These are phyloP conservation scores for Acinonyx jubatus DNA, from an alignment of 2,113 vertebrate genomes.

Conservation along the genomic window DNA sequence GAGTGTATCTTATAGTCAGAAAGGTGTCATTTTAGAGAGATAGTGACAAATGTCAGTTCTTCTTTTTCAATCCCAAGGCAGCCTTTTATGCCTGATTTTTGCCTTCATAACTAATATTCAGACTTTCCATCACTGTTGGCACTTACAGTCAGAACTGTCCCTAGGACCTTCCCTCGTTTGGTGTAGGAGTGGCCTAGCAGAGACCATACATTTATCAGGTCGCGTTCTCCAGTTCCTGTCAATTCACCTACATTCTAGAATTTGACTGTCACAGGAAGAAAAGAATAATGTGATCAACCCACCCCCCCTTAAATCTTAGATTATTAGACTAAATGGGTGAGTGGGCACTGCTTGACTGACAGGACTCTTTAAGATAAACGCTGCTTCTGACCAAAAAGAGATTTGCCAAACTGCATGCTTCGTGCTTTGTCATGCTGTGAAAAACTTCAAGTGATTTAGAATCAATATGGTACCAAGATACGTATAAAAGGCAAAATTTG, in stretches of 20 bases:
- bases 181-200: background rate
- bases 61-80: background rate
- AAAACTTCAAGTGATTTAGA: slow-evolving; percentile 8
- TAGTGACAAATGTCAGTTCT: background rate
- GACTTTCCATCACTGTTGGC: background rate
- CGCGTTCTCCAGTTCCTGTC: background rate
- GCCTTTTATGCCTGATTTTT: background rate
- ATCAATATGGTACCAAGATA: slow-evolving; percentile 51
- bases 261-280: background rate
- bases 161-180: accelerated
- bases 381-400: slow-evolving; percentile 33
- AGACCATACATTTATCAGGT: background rate
- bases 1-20: background rate
- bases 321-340: background rate
- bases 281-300: background rate
- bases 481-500: slow-evolving; percentile 66
- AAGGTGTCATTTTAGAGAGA: background rate
- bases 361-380: background rate
- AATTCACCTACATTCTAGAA: background rate
- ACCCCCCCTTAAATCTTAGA: background rate
- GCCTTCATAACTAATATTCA: background rate
- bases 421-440: slow-evolving; percentile 50
- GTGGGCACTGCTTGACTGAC: background rate
- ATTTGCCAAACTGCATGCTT: background rate
- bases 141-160: background rate